phyloP scores from a whole-genome alignment of 1,140 invertebrate genomes.

The Bombus polaris region DNA sequence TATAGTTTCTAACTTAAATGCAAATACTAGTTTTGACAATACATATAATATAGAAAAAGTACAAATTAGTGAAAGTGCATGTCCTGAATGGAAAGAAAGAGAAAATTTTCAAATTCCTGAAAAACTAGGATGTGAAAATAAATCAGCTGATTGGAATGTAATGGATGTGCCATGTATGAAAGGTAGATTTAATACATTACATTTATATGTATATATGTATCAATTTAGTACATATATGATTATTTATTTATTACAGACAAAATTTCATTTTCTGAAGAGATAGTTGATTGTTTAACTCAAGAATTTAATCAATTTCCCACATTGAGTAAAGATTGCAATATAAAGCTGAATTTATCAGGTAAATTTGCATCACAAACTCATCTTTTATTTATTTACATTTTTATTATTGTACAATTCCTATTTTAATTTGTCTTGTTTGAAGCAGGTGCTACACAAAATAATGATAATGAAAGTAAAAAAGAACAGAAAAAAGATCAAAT shows the following conservation, averaged over 20 bases:
- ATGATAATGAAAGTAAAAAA: constrained; percentile 3
- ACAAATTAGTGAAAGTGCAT: constrained; percentile 8
- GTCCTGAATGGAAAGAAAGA: constrained; percentile 12
- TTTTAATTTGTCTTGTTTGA: constrained; percentile 22
- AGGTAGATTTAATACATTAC: constrained; percentile 21
- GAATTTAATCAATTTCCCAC: constrained; percentile 69
- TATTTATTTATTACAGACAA: constrained; percentile 41
- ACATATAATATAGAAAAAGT: neutral
- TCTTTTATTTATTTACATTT: neutral
- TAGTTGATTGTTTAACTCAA: constrained; percentile 63
- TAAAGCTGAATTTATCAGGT: constrained; percentile 41
- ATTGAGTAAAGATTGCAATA: constrained; percentile 66
- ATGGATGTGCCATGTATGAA: neutral
- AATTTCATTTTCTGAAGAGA: constrained; percentile 14
- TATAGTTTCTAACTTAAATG: neutral
- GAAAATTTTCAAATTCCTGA: neutral
- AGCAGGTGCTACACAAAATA: constrained; percentile 1
- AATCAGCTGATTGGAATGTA: neutral
- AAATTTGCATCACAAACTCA: neutral
- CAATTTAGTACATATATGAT: neutral
- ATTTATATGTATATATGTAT: neutral
- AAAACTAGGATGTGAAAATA: neutral
- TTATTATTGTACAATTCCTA: neutral
- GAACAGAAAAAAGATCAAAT: constrained; percentile 33
- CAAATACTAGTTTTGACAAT: neutral